Conservation (phyloP, 2,797 vertebrate species). For the Melopsittacus undulatus region DNA sequence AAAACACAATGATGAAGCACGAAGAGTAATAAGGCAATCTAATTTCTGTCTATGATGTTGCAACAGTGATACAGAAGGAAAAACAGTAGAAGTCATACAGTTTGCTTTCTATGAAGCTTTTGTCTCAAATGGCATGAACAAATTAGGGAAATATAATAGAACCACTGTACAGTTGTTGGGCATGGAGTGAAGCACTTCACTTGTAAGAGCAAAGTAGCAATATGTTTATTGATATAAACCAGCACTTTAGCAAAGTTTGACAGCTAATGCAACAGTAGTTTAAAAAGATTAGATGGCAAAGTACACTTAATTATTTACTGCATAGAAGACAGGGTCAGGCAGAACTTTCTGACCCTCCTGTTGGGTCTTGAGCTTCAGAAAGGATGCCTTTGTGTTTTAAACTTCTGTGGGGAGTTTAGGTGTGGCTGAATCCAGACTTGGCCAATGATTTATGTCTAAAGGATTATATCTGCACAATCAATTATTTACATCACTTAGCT, state of each 20-base stretch:
- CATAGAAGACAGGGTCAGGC: not conserved
- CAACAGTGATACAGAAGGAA: not conserved
- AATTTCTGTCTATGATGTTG: not conserved
- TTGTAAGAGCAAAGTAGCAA: not conserved
- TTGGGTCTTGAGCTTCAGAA: not conserved
- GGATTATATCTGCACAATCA: not conserved
- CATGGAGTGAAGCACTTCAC: not conserved
- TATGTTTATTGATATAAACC: not conserved
- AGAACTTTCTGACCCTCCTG: not conserved
- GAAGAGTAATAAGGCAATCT: not conserved
- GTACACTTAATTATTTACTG: not conserved
- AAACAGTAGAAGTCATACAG: not conserved
- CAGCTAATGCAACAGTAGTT: not conserved
- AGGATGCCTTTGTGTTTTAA: not conserved
- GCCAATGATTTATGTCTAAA: not conserved
- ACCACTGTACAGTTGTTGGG: not conserved
- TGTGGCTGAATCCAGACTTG: not conserved
- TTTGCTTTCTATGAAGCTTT: not conserved
- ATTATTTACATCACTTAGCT: not conserved
- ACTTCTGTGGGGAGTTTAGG: not conserved
- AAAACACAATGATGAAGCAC: not conserved
- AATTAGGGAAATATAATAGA: not conserved
- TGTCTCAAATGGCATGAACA: not conserved
- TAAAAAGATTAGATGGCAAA: not conserved
- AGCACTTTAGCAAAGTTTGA: not conserved